Evolutionary conservation across 2,888 invertebrate genomes (phyloP), one percentile per base, ranked within the genome.

Genomic region (Phytoseiulus persimilis): DNA sequence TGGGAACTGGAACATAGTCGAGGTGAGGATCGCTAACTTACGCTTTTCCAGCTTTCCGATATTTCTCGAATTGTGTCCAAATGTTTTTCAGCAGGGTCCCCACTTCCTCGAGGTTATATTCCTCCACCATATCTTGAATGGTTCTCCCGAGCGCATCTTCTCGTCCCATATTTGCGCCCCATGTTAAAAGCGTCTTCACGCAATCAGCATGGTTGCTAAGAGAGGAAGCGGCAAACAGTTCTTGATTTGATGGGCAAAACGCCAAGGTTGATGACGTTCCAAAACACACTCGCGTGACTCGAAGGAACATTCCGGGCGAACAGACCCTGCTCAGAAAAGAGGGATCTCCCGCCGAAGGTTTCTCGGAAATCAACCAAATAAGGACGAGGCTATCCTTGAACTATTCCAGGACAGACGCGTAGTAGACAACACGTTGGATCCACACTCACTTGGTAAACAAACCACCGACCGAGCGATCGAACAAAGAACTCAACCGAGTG

Each of bases 121-220:
- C 91, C 31, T 91, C 91, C 23, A 90, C 90, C 91, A 91, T 91
- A 46, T 91, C 91, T 84, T 91, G 90, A n/a, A 91, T 89, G 9
- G 90, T 90, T 45, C 91, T 83, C 83, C 90, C 90, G 83, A 91
- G 32, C 9, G 91, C 91, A 31, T 91, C 91, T 23, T 90, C 83
- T 65, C 90, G 90, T 23, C 90, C 91, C 89, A 91, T 90, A 45
- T 90, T 90, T 9, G 91, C 90, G 0, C 91, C 91, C 91, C 90
- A 91, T 32, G 90, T 83, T 2, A 91, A 90, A 5, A 91, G 89
- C 23, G 91, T 91, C 31, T 90, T 90, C 83, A 90, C 90, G 89
- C 91, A 91, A 0, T 91, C 91, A 45, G 90, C 65, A 31, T 91
- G 91, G 39, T 83, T 89, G 65, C 91, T 91, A 18, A 0, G 83